Evolutionary conservation across 2,888 invertebrate species (phyloP).

Genomic region (Coecobrya sp.): DNA sequence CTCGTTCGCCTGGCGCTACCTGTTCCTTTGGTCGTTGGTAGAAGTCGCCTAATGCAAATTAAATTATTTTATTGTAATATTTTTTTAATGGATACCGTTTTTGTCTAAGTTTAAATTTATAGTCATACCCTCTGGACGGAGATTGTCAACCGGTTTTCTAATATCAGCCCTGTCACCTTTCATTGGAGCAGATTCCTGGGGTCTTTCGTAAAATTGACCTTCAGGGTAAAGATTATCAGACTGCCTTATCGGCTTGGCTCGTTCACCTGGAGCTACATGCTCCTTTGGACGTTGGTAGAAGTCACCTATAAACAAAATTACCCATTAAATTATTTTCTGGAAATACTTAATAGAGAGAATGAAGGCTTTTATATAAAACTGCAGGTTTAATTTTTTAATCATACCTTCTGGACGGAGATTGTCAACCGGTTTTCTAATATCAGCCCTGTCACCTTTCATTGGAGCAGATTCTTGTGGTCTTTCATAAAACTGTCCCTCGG

Average conservation of each 20-base stretch:
- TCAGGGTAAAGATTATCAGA: slow-evolving; percentile 90
- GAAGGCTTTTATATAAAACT: too few species aligned
- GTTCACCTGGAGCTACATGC: slow-evolving; percentile 88
- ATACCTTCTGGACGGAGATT: slow-evolving; percentile 87
- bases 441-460: slow-evolving; percentile 86
- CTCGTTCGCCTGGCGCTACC: too few species aligned
- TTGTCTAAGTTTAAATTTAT: neutral
- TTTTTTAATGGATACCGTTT: too few species aligned
- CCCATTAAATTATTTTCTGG: too few species aligned
- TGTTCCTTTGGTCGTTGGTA: too few species aligned
- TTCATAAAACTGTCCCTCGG: slow-evolving; percentile 89
- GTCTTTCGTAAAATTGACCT: slow-evolving; percentile 90
- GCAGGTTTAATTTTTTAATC: too few species aligned
- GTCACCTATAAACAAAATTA: too few species aligned
- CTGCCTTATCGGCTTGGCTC: slow-evolving; percentile 87
- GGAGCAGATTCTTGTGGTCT: slow-evolving; percentile 77
- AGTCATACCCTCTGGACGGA: slow-evolving; percentile 89
- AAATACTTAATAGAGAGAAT: too few species aligned
- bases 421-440: slow-evolving; percentile 87
- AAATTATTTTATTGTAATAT: too few species aligned
- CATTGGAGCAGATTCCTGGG: slow-evolving; percentile 88
- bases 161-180: slow-evolving; percentile 88
- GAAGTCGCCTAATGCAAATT: too few species aligned
- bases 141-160: slow-evolving; percentile 89
- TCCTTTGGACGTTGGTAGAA: slow-evolving; percentile 89